Conservation (phyloP, 2,113 vertebrate species). For the Cnemophilus loriae region DNA sequence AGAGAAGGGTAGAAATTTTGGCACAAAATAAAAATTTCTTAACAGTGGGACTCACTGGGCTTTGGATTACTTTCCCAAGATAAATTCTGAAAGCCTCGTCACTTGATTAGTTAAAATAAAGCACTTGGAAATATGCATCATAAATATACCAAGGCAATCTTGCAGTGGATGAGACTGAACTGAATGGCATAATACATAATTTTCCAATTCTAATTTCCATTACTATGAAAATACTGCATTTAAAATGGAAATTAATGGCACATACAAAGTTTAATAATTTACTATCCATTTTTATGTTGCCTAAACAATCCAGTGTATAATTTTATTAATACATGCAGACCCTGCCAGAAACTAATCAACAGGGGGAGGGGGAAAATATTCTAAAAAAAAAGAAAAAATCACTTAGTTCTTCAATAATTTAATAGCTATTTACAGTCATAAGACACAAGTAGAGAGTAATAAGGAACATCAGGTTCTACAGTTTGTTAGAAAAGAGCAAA, state of each 20-base stretch:
- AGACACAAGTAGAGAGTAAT: not conserved
- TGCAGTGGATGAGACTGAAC: not conserved
- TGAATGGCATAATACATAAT: not conserved
- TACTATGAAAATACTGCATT: not conserved
- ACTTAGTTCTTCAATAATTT: not conserved
- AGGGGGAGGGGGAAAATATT: not conserved
- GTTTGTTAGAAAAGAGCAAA: not conserved
- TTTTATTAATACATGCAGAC: not conserved
- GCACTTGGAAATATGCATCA: not conserved
- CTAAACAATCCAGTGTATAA: not conserved
- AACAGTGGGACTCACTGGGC: not conserved
- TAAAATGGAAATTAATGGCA: constrained; percentile 4
- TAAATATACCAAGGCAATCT: not conserved
- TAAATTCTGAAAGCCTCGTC: not conserved
- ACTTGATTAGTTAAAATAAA: not conserved
- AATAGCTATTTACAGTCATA: not conserved
- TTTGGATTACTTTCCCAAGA: not conserved
- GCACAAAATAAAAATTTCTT: not conserved
- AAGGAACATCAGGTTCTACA: not conserved
- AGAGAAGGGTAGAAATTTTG: not conserved
- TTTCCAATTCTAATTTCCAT: constrained; percentile 14
- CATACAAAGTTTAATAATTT: not conserved
- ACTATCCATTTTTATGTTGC: not conserved
- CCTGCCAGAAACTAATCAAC: not conserved
- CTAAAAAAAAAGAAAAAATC: not conserved